Evolutionary conservation across 1,140 invertebrate genomes (phyloP), one percentile per base, ranked within the genome.

Genomic region (Drosophila cardini): DNA sequence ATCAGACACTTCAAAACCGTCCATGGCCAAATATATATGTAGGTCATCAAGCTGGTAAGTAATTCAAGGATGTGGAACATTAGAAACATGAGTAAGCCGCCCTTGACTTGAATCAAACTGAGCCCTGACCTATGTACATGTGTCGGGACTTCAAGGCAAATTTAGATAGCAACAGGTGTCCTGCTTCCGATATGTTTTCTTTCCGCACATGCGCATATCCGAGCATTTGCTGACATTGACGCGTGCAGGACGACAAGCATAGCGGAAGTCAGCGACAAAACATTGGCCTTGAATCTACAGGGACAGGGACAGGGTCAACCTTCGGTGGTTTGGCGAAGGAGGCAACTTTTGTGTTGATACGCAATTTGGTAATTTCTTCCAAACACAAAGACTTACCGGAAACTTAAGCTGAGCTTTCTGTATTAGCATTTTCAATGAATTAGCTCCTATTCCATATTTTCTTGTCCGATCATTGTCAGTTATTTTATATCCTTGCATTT

Each of bases 1-100:
- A 74, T 94, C 94, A 50, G 96, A 95, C 21, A 97, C 94, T 68
- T 94, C 92, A 15, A 96, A 96, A 40, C 96, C 96, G 92, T 97
- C 96, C 40, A 94, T 91, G 1, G 94, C 93, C 48, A 94, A 91
- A 81, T 92, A 94, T 8, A 92, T 92, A 64, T 86, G 93, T 74
- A 93, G 93, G 4, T 92, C 72, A 36, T 79, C 67, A 43, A 90
- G 67, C 92, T 90, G 9, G 18, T 70, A 42, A 75, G 5, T 11
- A 75, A 26, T 26, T 40, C 8, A 63, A 71, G 34, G n/a, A 36
- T 53, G 11, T n/a, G 36, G 10, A 40, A 36, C 8, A 45, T 55
- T n/a, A 10, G 8, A 43, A 30, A 36, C 46, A 52, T 45, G 15
- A 48, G 21, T 53, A 7, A 67, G 42, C 7, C 77, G 58, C 42